Evolutionary conservation across 2,113 vertebrate genomes (phyloP).

Genomic region (Caretta caretta): DNA sequence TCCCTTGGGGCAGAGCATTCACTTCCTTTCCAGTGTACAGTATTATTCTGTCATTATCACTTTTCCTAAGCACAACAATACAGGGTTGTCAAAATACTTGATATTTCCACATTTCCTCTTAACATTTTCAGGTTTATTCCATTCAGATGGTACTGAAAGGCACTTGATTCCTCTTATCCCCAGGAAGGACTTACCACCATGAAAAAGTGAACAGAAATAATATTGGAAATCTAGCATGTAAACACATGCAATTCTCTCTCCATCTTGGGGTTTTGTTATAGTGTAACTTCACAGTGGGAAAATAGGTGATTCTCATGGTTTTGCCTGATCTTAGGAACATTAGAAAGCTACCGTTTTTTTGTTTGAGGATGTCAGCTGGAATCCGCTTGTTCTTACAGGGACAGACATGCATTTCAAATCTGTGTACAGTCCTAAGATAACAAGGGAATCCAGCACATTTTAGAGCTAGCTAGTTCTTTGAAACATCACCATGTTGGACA

Average conservation of each 20-base stretch:
- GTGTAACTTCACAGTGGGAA: background rate
- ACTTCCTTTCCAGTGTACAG: background rate
- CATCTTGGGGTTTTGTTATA: background rate
- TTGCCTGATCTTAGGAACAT: background rate
- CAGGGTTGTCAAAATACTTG: slow-evolving; percentile 1
- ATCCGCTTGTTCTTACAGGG: background rate
- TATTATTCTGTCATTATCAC: background rate
- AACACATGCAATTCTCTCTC: background rate
- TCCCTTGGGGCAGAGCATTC: background rate
- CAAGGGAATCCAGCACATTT: background rate
- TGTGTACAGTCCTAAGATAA: background rate
- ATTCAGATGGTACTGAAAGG: slow-evolving; percentile 17
- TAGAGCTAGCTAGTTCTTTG: background rate
- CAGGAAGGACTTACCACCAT: slow-evolving; percentile 20
- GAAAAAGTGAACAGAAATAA: slow-evolving; percentile 2
- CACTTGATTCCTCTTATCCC: slow-evolving; percentile 3
- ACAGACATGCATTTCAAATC: background rate
- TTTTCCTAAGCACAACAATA: background rate
- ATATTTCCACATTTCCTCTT: slow-evolving; percentile 33
- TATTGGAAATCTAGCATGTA: background rate
- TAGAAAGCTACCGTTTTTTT: background rate
- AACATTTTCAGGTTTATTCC: slow-evolving; percentile 37
- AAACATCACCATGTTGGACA: background rate
- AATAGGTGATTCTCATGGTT: background rate
- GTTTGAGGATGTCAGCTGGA: background rate